phyloP scores from a whole-genome alignment of 1,140 invertebrate genomes.

The Mylabris phalerata region DNA sequence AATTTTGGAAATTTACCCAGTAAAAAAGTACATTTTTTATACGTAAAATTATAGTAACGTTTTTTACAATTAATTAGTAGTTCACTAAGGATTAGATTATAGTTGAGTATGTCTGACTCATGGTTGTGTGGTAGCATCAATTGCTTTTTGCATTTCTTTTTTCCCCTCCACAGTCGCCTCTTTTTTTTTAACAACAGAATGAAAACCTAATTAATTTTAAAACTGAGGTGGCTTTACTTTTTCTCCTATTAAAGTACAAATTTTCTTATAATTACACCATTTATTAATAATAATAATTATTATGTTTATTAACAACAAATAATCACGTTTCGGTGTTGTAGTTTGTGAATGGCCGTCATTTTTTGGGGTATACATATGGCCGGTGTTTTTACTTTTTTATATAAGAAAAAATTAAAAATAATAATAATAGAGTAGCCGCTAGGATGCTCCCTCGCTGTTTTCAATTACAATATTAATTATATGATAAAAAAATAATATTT shows the following conservation, averaged over 20 bases:
- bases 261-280: conserved; percentile 25
- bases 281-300: conserved; percentile 15
- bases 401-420: background rate
- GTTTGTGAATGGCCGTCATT: conserved; percentile 26
- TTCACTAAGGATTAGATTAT: conserved; percentile 19
- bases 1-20: conserved; percentile 13
- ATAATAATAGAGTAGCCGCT: conserved; percentile 21
- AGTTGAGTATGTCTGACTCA: conserved; percentile 18
- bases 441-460: conserved; percentile 39
- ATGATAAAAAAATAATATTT: conserved; percentile 22
- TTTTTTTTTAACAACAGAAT: background rate
- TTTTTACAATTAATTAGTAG: conserved; percentile 25
- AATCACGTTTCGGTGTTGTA: conserved; percentile 35
- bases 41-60: conserved; percentile 24
- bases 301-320: conserved; percentile 22
- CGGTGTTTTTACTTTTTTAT: no score
- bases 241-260: conserved; percentile 40
- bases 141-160: conserved; percentile 28
- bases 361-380: background rate
- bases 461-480: conserved; percentile 38
- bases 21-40: conserved; percentile 23
- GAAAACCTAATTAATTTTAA: no score
- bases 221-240: background rate
- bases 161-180: no score
- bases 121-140: conserved; percentile 28